Percentiles rank a stretch among this genome's conserved stretches.
These are phyloP conservation scores for Condylostylus longicornis DNA, from an alignment of 1,140 invertebrate species.

Conservation along the genomic window DNA sequence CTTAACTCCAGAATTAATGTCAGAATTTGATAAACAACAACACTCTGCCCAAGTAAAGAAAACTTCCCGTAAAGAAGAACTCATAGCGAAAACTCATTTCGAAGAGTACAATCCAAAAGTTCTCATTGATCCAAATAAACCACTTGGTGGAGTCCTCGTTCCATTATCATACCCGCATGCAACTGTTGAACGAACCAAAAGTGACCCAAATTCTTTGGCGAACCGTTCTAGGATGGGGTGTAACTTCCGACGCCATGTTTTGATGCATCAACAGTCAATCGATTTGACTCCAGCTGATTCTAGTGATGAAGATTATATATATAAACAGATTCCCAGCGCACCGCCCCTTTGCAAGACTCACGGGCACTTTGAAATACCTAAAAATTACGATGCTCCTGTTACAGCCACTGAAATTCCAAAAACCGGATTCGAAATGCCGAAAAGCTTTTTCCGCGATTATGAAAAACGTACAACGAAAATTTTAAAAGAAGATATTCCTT, in stretches of 20 bases:
- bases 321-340: conserved; percentile 51
- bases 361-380: conserved; percentile 49
- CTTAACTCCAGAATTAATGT: conserved; percentile 36
- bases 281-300: conserved; percentile 67
- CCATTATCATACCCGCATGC: conserved; percentile 39
- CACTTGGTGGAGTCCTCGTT: conserved; percentile 16
- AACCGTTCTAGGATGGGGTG: conserved; percentile 52
- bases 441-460: conserved; percentile 43
- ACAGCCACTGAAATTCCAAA: conserved; percentile 32
- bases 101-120: conserved; percentile 44
- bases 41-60: conserved; percentile 33
- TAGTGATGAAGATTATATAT: conserved; percentile 60
- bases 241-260: conserved; percentile 50
- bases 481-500: conserved; percentile 52
- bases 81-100: conserved; percentile 46
- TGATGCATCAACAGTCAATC: conserved; percentile 78
- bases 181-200: conserved; percentile 66
- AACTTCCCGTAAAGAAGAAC: conserved; percentile 41
- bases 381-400: conserved; percentile 29
- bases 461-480: conserved; percentile 33
- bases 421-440: conserved; percentile 39
- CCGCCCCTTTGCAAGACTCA: conserved; percentile 48
- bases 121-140: conserved; percentile 32
- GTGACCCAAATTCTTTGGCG: conserved; percentile 61
- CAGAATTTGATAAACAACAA: conserved; percentile 41